phyloP scores from a whole-genome alignment of 2,888 invertebrate species.

The Catocala sponsa region DNA sequence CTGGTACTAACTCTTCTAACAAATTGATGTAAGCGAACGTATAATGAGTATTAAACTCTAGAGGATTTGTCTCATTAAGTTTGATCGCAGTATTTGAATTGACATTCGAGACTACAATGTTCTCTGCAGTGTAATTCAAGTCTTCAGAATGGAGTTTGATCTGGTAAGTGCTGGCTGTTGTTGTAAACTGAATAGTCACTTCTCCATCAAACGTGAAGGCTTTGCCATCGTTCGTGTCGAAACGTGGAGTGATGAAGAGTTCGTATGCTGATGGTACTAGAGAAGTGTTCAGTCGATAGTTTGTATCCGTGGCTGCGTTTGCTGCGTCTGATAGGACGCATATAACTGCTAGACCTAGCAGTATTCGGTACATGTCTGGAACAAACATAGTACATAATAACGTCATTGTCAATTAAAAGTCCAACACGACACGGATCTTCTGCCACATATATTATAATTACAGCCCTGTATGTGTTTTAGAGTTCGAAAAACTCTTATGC shows the following conservation, averaged over 20 bases:
- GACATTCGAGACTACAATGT: constrained; percentile 56
- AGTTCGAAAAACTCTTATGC: too few relatives aligned
- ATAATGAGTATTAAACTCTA: constrained; percentile 72
- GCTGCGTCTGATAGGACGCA: constrained; percentile 55
- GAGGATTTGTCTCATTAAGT: constrained; percentile 57
- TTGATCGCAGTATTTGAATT: constrained; percentile 51
- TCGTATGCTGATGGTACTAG: constrained; percentile 86
- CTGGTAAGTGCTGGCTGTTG: constrained; percentile 59
- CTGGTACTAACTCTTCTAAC: constrained; percentile 63
- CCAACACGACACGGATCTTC: not conserved
- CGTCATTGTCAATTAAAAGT: too few relatives aligned
- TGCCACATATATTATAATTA: too few relatives aligned
- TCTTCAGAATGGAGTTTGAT: constrained; percentile 80
- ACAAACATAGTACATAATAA: constrained; percentile 37
- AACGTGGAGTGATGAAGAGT: constrained; percentile 84
- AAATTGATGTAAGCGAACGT: constrained; percentile 85
- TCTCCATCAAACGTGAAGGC: constrained; percentile 83
- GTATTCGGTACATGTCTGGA: constrained; percentile 69
- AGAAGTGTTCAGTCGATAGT: constrained; percentile 73
- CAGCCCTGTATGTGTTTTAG: too few relatives aligned
- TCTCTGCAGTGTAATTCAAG: constrained; percentile 60
- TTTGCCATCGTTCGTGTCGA: constrained; percentile 72
- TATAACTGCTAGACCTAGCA: constrained; percentile 52
- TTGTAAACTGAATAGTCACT: constrained; percentile 75
- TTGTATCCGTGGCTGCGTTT: constrained; percentile 61